Evolutionary conservation across 2,797 vertebrate species (phyloP).

Genomic region (Antennarius maculatus): DNA sequence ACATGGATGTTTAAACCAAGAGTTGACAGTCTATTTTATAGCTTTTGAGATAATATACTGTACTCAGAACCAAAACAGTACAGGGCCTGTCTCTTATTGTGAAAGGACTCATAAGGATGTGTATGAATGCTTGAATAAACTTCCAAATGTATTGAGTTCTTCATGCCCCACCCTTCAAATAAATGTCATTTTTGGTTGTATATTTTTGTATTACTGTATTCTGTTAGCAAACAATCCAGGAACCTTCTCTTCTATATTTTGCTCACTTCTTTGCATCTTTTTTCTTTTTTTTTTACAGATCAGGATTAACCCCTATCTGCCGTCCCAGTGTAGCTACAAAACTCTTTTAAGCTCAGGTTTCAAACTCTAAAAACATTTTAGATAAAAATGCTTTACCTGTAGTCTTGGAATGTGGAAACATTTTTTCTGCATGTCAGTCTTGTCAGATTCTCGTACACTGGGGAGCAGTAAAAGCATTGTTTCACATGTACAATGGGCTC

Average conservation of each 20-base stretch:
- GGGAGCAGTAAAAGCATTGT: not conserved
- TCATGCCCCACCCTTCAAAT: too few species aligned
- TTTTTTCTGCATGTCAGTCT: constrained; percentile 8
- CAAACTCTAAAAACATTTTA: constrained; percentile 40
- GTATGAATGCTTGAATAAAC: too few species aligned
- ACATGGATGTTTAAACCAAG: too few species aligned
- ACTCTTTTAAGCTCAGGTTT: constrained; percentile 47
- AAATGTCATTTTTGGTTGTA: too few species aligned
- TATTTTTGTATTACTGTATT: too few species aligned
- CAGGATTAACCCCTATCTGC: constrained; percentile 25
- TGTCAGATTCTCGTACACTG: constrained; percentile 41
- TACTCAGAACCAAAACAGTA: too few species aligned
- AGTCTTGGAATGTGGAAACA: constrained; percentile 35
- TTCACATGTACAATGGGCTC: not conserved
- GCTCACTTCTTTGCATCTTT: constrained; percentile 2
- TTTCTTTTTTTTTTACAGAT: constrained; percentile 44
- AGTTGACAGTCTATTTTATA: too few species aligned
- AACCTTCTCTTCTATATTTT: not conserved
- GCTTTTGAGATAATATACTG: too few species aligned
- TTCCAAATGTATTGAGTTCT: too few species aligned
- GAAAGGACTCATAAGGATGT: too few species aligned
- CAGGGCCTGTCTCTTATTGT: too few species aligned
- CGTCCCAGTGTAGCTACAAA: not conserved
- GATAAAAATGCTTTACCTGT: constrained; percentile 23
- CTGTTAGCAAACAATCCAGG: too few species aligned